Conservation (phyloP, 2,113 vertebrate genomes). For the Cavia porcellus region DNA sequence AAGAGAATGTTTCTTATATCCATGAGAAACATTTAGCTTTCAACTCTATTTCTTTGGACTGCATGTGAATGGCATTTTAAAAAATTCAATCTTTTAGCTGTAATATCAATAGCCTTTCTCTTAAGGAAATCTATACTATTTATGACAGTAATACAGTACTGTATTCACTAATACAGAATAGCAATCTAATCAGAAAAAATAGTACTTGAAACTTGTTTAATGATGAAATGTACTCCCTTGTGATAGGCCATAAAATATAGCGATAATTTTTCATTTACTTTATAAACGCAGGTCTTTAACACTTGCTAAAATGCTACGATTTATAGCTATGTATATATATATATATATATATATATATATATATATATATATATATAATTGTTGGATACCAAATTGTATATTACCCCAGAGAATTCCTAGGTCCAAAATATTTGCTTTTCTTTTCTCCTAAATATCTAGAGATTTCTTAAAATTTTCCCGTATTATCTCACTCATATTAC, state of each 20-base stretch:
- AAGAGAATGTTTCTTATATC: conserved; percentile 54
- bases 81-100: background rate
- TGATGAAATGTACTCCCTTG: background rate
- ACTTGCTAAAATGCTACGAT: background rate
- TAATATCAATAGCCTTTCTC: background rate
- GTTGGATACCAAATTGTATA: background rate
- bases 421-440: background rate
- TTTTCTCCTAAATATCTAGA: background rate
- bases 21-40: conserved; percentile 57
- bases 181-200: background rate
- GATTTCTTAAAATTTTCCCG: no score
- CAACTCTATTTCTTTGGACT: conserved; percentile 35
- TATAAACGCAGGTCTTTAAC: background rate
- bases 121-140: background rate
- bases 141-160: background rate
- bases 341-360: no score
- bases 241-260: background rate
- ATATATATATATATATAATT: no score
- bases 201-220: background rate
- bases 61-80: background rate
- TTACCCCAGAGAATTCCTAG: accelerated
- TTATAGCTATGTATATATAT: background rate
- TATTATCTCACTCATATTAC: background rate
- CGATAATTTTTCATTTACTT: conserved; percentile 2
- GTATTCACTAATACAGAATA: conserved; percentile 2